phyloP scores from a whole-genome alignment of 2,797 vertebrate species.

The Todus mexicanus region DNA sequence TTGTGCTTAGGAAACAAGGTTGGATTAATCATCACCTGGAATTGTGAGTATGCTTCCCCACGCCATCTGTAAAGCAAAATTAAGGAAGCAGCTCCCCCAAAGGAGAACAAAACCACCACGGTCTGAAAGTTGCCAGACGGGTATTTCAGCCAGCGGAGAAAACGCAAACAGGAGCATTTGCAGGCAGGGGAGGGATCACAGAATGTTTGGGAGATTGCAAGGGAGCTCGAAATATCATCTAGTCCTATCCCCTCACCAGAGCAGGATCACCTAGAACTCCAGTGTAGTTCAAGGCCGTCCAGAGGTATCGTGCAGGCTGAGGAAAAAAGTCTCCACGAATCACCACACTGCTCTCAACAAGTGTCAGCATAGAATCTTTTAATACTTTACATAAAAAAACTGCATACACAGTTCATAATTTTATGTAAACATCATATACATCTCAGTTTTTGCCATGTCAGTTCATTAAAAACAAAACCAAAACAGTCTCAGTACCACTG shows the following conservation, averaged over 20 bases:
- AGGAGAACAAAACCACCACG: background rate
- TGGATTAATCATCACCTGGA: background rate
- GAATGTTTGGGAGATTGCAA: no score
- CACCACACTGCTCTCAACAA: constrained; percentile 36
- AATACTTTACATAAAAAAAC: constrained; percentile 83
- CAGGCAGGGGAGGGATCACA: background rate
- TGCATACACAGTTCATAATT: constrained; percentile 80
- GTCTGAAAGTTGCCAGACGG: background rate
- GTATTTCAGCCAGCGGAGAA: background rate
- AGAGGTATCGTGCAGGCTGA: background rate
- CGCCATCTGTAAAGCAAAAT: background rate
- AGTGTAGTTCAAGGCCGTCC: background rate
- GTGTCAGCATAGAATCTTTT: constrained; percentile 77
- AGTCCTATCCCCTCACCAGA: no score
- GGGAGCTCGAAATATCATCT: no score
- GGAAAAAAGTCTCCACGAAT: background rate
- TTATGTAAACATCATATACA: constrained; percentile 81
- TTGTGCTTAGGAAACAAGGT: background rate
- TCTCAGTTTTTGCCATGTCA: constrained; percentile 74
- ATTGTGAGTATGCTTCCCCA: background rate
- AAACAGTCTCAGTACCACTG: constrained; percentile 78
- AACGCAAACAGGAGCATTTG: background rate
- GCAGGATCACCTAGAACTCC: no score
- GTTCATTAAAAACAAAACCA: constrained; percentile 74
- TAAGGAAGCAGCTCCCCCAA: background rate